A percentile compares a stretch with the other conserved stretches of the same genome.
These are phyloP conservation scores for Strix occidentalis DNA, from an alignment of 2,797 vertebrate species.

Conservation along the genomic window DNA sequence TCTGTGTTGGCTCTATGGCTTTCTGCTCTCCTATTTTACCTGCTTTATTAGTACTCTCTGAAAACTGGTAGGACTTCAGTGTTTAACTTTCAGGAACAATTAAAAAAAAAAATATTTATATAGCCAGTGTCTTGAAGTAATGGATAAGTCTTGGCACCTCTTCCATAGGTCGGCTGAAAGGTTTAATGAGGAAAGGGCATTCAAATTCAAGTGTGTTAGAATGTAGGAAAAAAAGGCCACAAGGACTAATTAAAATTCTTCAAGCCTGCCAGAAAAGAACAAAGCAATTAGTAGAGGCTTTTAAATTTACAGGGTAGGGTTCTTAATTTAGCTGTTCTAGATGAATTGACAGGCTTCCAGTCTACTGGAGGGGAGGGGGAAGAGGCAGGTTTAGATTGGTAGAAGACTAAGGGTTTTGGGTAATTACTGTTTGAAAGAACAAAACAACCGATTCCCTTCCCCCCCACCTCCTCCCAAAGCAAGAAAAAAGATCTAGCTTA, in stretches of 20 bases:
- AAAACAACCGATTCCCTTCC: not conserved
- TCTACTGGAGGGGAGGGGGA: not conserved
- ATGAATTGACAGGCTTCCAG: not conserved
- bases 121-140: not conserved
- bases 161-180: not conserved
- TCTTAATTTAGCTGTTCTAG: not conserved
- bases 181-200: not conserved
- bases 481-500: not conserved
- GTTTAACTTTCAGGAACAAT: not conserved
- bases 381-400: not conserved
- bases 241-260: slow-evolving; percentile 3
- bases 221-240: not conserved
- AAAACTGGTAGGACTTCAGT: not conserved
- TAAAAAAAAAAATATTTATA: not conserved
- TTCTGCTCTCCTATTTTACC: not conserved
- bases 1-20: not conserved
- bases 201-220: not conserved
- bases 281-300: slow-evolving; percentile 6
- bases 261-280: not conserved
- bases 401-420: not conserved
- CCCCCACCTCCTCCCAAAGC: not conserved
- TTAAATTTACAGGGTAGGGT: not conserved
- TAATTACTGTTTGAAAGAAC: not conserved
- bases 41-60: not conserved
- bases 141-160: not conserved